Conservation (phyloP, 1,140 invertebrate genomes). For the Dendrolimus kikuchii region DNA sequence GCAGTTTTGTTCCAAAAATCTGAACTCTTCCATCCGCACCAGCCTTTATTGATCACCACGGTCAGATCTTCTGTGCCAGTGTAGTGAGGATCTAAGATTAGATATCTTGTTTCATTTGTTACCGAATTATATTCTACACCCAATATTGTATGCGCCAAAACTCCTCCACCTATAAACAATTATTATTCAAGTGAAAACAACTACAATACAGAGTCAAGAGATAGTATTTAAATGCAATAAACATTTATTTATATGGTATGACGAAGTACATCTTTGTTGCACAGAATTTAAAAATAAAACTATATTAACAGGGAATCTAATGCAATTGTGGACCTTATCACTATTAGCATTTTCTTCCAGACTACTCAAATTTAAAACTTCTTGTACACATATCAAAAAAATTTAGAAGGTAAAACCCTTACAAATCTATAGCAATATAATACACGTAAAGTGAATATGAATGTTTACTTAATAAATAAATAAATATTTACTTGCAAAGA, state of each 20-base stretch:
- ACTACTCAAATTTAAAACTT: too few relatives aligned
- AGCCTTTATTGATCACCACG: constrained; percentile 85
- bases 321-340: too few relatives aligned
- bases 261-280: too few relatives aligned
- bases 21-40: constrained; percentile 94
- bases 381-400: too few relatives aligned
- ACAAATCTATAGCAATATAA: too few relatives aligned
- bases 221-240: not conserved
- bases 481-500: not conserved
- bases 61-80: constrained; percentile 86
- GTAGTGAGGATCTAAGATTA: constrained; percentile 99
- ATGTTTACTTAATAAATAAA: constrained; percentile 5
- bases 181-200: not conserved
- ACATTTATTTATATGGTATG: too few relatives aligned
- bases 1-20: constrained; percentile 94
- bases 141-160: constrained; percentile 97
- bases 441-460: not conserved
- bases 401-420: too few relatives aligned
- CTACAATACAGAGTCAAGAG: not conserved
- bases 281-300: too few relatives aligned
- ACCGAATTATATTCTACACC: constrained; percentile 91
- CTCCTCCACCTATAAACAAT: constrained; percentile 87
- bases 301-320: too few relatives aligned
- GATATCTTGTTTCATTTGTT: constrained; percentile 86
- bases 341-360: too few relatives aligned